phyloP scores from a whole-genome alignment of 92 coral and sea anemone species.

The Siderastrea radians region DNA sequence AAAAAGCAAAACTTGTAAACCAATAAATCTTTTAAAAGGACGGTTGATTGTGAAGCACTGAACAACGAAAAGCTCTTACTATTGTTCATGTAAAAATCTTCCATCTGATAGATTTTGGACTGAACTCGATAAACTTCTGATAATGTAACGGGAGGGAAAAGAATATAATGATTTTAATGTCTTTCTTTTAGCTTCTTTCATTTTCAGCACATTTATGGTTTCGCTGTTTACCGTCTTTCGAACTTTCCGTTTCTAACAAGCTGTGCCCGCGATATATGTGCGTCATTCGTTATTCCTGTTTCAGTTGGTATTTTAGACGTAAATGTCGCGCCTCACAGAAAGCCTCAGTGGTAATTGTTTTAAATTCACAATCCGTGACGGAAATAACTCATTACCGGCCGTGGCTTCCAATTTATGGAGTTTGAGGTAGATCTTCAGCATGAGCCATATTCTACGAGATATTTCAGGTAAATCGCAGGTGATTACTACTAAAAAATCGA shows the following conservation, averaged over 20 bases:
- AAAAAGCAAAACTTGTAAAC: too few species aligned
- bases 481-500: not conserved
- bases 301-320: slow-evolving; percentile 15
- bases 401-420: slow-evolving; percentile 12
- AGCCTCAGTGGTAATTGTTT: not conserved
- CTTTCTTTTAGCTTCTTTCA: not conserved
- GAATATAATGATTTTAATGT: not conserved
- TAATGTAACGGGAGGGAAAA: too few species aligned
- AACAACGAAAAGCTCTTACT: too few species aligned
- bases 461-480: slow-evolving; percentile 35
- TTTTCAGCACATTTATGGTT: not conserved
- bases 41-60: too few species aligned
- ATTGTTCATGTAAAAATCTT: too few species aligned
- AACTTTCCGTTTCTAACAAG: not conserved
- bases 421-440: not conserved
- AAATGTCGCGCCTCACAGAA: not conserved
- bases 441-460: slow-evolving; percentile 47
- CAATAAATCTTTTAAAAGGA: too few species aligned
- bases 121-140: too few species aligned
- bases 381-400: not conserved
- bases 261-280: slow-evolving; percentile 8
- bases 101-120: too few species aligned
- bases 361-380: slow-evolving; percentile 13
- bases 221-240: not conserved
- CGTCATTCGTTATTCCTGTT: slow-evolving; percentile 1